These are phyloP conservation scores for Halichoeres trimaculatus DNA, from an alignment of 2,113 vertebrate species.

Conservation along the genomic window DNA sequence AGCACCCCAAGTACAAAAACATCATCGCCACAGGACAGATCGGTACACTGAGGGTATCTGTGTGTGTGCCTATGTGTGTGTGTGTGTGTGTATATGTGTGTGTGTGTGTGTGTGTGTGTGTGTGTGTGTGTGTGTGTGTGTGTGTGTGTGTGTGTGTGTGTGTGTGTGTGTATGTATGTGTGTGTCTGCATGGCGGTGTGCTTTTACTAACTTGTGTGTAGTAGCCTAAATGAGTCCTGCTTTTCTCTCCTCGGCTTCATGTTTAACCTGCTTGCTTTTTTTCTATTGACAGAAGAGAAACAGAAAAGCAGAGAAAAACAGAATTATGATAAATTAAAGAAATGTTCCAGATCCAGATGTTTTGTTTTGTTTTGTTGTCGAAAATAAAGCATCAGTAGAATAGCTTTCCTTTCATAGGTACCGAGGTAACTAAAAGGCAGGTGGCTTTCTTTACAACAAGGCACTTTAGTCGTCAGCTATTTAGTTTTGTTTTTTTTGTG, in stretches of 20 bases:
- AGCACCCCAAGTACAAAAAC: conserved; percentile 97
- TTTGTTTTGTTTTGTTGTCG: not conserved
- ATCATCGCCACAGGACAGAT: conserved; percentile 97
- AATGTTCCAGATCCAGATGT: not conserved
- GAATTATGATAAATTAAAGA: not conserved
- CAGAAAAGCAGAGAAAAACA: not conserved
- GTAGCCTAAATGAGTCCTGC: conserved; percentile 32
- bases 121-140: no score
- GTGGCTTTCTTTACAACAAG: not conserved
- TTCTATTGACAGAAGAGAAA: not conserved
- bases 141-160: no score
- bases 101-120: no score
- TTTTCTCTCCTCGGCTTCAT: conserved; percentile 83
- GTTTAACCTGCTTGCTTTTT: conserved; percentile 61
- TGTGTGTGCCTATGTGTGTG: no score
- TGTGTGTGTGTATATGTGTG: no score
- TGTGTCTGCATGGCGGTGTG: conserved; percentile 10
- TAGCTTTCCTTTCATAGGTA: not conserved
- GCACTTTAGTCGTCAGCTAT: no score
- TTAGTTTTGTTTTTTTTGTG: no score
- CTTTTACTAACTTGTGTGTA: conserved; percentile 46
- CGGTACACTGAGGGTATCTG: conserved; percentile 78
- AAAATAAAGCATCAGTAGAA: not conserved
- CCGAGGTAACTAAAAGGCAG: not conserved
- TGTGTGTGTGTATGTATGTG: no score